Base-by-base conservation (phyloP, 2,797 vertebrate genomes). In the Hippocampus kuda region DNA sequence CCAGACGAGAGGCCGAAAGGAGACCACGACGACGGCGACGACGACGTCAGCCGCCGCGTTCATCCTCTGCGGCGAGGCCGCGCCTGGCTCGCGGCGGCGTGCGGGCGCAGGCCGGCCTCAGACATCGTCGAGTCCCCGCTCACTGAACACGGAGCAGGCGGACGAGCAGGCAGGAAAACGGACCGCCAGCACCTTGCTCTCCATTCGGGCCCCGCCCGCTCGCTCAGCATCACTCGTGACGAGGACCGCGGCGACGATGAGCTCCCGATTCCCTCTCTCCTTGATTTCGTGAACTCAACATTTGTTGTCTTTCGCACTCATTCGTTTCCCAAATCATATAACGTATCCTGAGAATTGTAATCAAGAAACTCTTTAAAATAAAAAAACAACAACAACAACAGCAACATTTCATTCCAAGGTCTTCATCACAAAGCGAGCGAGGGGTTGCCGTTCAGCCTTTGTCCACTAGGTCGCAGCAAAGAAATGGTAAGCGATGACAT, bases 161-260 rank as follows among this genome's bases (percentile, higher is more conserved):
- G n/a, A 20, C 54, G 24, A n/a, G 54, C 24, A 57, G 54, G 54
- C 54, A 27, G 53, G 53, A 20, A 16, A 16, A 12, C 56, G 83
- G 79, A 81, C 85, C 85, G 77, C 81, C 82, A 82, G 89, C 89
- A 87, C 75, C 85, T 79, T 80, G 80, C 72, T 68, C 74, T 73
- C 68, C 79, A 77, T 74, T 74, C 83, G 88, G 86, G 87, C 90
- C 89, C 89, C 90, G 85, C 89, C 88, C 88, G 79, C 88, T 71
- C 77, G 80, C 88, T 73, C 77, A 79, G 38, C 63, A 42, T 65
- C 63, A 61, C 27, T 60, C 27, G 16, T 30, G 24, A n/a, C 56
- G 56, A 30, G n/a, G 5, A 15, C 24, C 24, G 27, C 15, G 57
- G n/a, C n/a, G n/a, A 60, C 16, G 57, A 34, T 34, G 57, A 60